A percentile compares a stretch with the other conserved stretches of the same genome.
Evolutionary conservation across 2,888 invertebrate genomes (phyloP).

Genomic region (Chrysomela aeneicollis): DNA sequence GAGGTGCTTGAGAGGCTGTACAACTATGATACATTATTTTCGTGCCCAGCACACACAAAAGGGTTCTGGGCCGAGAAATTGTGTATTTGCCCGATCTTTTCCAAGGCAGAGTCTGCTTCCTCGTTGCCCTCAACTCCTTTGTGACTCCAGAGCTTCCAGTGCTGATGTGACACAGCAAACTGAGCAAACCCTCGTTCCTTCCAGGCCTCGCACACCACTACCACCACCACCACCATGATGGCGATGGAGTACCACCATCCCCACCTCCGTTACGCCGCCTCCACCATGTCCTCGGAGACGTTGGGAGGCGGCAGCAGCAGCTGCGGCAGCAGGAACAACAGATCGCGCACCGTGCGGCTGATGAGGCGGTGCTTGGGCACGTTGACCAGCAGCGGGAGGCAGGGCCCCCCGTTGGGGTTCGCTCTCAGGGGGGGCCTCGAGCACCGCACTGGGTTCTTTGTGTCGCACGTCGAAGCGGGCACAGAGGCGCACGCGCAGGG

Average conservation of each 20-base stretch:
- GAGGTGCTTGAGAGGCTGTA: no score
- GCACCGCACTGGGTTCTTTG: constrained; percentile 91
- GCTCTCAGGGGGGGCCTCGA: constrained; percentile 87
- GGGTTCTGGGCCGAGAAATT: no score
- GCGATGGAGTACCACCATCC: constrained; percentile 29
- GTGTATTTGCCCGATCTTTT: no score
- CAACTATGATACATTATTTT: no score
- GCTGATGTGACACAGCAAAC: no score
- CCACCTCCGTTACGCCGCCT: constrained; percentile 54
- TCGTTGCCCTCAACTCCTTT: no score
- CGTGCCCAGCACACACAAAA: no score
- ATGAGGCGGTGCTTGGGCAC: constrained; percentile 61
- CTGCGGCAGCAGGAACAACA: constrained; percentile 63
- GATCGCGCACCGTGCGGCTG: constrained; percentile 68
- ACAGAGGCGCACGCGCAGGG: constrained; percentile 89
- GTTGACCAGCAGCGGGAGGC: constrained; percentile 63
- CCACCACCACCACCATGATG: no score
- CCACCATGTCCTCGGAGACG: constrained; percentile 58
- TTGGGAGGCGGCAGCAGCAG: constrained; percentile 62
- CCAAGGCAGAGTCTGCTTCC: no score
- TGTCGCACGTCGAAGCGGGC: constrained; percentile 85
- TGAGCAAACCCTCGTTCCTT: no score
- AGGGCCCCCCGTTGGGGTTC: constrained; percentile 79
- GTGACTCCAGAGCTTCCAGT: no score
- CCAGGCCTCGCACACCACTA: constrained; percentile 19